Evolutionary conservation across 2,113 vertebrate species (phyloP), one percentile per base, ranked within the genome.

Genomic region (Pseudonaja textilis): DNA sequence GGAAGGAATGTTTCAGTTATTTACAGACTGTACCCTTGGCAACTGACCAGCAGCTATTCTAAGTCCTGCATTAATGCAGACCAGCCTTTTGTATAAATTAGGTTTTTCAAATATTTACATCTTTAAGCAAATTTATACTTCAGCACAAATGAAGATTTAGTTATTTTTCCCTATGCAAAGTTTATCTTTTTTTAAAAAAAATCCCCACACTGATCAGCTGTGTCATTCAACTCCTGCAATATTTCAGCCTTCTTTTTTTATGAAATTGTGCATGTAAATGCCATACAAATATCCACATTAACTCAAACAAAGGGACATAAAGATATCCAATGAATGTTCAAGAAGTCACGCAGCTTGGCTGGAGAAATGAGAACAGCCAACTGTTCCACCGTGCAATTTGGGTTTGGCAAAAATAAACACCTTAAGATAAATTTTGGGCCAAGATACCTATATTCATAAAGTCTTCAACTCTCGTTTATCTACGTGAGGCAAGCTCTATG

Each of bases 21-120:
- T 95, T 93, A 90, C 94, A 39, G 90, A 89, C 87, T 64, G 23
- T 59, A 2, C 0, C 0, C 91, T 91, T 93, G 93, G 93, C 95
- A 97, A 93, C 92, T 87, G 61, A 91, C 94, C 26, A 4, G 20
- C 45, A 23, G 23, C 85, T 90, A 94, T 90, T 57, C 22, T 88
- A 94, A 95, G 59, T 96, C 96, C 95, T 96, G 94, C 93, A 96
- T 90, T 92, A 93, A 96, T 93, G 92, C 81, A 14, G 94, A 91
- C 90, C 90, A 96, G 89, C 61, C 92, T 91, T 89, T 93, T 93
- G 92, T 45, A 25, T 94, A 94, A 96, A 95, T 95, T 94, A 92
- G 95, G 29, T 14, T 50, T 50, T 87, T 11, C 39, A 86, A 56
- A 86, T 86, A 57, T 86, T 91, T 85, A 39, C 20, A 52, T 90